Percentiles rank a stretch among this genome's conserved stretches.
phyloP scores from a whole-genome alignment of 2,888 invertebrate genomes.

The Flexamia atlantica region DNA sequence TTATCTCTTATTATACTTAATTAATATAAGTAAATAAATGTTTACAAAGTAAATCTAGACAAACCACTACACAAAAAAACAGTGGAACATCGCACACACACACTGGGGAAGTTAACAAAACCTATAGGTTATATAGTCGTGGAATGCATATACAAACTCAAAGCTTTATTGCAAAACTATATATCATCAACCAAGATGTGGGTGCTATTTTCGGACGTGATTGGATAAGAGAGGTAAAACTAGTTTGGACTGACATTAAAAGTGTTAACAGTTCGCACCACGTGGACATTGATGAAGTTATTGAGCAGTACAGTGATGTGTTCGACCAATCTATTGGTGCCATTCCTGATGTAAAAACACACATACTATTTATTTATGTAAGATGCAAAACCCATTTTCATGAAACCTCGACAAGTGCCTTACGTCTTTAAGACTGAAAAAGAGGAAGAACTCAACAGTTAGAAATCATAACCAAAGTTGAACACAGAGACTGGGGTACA shows the following conservation, averaged over 20 bases:
- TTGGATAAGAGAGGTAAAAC: slow-evolving; percentile 42
- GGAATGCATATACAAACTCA: slow-evolving; percentile 1
- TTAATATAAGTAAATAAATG: too few species aligned
- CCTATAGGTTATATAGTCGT: slow-evolving; percentile 27
- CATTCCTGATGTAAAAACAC: slow-evolving; percentile 25
- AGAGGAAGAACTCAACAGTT: slow-evolving; percentile 46
- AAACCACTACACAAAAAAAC: neutral
- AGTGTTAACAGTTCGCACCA: neutral
- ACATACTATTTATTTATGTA: slow-evolving; percentile 34
- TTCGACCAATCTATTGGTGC: slow-evolving; percentile 30
- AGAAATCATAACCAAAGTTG: slow-evolving; percentile 21
- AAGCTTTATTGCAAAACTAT: slow-evolving; percentile 31
- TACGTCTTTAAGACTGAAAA: slow-evolving; percentile 60
- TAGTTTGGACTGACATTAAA: slow-evolving; percentile 6
- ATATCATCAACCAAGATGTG: slow-evolving; percentile 37
- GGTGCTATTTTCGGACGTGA: slow-evolving; percentile 25
- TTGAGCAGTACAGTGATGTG: slow-evolving; percentile 10
- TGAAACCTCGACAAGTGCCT: slow-evolving; percentile 63
- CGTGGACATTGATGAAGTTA: neutral
- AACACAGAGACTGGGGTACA: slow-evolving; percentile 64
- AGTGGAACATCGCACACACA: slow-evolving; percentile 36
- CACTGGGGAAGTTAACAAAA: slow-evolving; percentile 47
- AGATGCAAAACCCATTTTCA: slow-evolving; percentile 58
- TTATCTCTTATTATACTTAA: too few species aligned
- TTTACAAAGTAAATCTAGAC: too few species aligned